Percentiles rank a stretch among this genome's conserved stretches.
phyloP scores from a whole-genome alignment of 2,888 invertebrate species.

The Drosophila stalkeri region DNA sequence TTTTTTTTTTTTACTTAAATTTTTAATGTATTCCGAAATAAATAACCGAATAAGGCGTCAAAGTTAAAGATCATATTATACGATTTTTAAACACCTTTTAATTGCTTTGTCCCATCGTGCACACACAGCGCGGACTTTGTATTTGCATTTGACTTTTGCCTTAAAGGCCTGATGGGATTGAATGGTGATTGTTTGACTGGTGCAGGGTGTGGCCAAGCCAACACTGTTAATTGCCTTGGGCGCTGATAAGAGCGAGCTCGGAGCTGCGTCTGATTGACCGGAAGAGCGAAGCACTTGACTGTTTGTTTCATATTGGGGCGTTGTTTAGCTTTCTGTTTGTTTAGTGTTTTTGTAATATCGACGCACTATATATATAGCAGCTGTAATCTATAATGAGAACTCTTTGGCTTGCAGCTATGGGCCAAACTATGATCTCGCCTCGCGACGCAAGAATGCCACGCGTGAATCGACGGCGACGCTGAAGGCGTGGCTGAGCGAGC shows the following conservation, averaged over 20 bases:
- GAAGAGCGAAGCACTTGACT: slow-evolving; percentile 41
- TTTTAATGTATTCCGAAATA: neutral
- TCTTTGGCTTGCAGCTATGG: slow-evolving; percentile 89
- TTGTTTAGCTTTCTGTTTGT: slow-evolving; percentile 19
- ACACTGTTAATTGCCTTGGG: slow-evolving; percentile 32
- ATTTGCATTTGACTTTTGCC: slow-evolving; percentile 25
- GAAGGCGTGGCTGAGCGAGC: slow-evolving; percentile 98
- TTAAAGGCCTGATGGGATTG: slow-evolving; percentile 22
- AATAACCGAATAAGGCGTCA: neutral
- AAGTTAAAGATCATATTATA: neutral
- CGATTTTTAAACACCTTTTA: neutral
- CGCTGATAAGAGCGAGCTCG: slow-evolving; percentile 39
- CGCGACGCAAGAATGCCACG: slow-evolving; percentile 98
- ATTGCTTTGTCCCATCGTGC: slow-evolving; percentile 31
- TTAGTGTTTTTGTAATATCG: slow-evolving; percentile 7
- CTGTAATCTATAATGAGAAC: slow-evolving; percentile 14
- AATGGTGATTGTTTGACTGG: slow-evolving; percentile 38
- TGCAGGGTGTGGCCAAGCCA: slow-evolving; percentile 44
- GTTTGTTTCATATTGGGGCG: slow-evolving; percentile 41
- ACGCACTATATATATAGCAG: neutral
- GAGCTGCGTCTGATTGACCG: slow-evolving; percentile 34
- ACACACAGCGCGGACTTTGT: slow-evolving; percentile 1
- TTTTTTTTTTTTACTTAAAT: neutral
- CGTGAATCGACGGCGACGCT: slow-evolving; percentile 98
- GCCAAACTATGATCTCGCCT: slow-evolving; percentile 97